phyloP scores from a whole-genome alignment of 2,113 vertebrate genomes.

The Caretta caretta region DNA sequence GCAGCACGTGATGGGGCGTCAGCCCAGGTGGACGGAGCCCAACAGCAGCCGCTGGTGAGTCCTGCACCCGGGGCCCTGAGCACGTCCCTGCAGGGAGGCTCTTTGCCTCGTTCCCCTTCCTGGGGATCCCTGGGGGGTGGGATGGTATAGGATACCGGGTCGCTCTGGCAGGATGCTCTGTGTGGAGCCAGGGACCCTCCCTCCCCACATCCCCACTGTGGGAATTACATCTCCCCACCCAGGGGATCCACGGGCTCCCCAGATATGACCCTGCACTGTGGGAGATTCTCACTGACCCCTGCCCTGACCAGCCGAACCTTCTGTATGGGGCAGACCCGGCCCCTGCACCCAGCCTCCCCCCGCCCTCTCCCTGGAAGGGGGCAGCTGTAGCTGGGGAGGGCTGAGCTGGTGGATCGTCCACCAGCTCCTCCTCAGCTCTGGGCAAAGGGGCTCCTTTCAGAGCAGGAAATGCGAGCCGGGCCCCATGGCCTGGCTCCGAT shows the following conservation, averaged over 20 bases:
- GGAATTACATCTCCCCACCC: not conserved
- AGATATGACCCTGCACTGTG: not conserved
- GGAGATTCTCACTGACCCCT: too few relatives aligned
- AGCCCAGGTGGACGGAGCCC: not conserved
- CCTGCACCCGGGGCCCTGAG: not conserved
- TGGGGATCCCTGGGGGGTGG: not conserved
- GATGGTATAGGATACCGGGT: not conserved
- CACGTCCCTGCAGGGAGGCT: not conserved
- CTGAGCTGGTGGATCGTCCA: too few relatives aligned
- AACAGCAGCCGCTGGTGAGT: not conserved
- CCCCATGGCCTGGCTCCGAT: too few relatives aligned
- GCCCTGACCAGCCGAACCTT: not conserved
- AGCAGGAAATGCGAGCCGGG: too few relatives aligned
- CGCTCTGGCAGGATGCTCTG: not conserved
- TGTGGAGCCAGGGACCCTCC: not conserved
- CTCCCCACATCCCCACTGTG: fast-evolving
- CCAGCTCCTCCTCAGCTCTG: too few relatives aligned
- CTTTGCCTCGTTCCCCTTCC: not conserved
- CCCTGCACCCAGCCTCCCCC: not conserved
- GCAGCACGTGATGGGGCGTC: too few relatives aligned
- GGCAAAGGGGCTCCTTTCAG: too few relatives aligned
- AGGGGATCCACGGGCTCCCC: not conserved
- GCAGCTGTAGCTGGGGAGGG: not conserved
- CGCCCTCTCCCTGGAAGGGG: not conserved
- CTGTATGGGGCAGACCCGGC: not conserved